These are phyloP conservation scores for Pristiophorus japonicus DNA, from an alignment of 2,113 vertebrate species.

Conservation along the genomic window DNA sequence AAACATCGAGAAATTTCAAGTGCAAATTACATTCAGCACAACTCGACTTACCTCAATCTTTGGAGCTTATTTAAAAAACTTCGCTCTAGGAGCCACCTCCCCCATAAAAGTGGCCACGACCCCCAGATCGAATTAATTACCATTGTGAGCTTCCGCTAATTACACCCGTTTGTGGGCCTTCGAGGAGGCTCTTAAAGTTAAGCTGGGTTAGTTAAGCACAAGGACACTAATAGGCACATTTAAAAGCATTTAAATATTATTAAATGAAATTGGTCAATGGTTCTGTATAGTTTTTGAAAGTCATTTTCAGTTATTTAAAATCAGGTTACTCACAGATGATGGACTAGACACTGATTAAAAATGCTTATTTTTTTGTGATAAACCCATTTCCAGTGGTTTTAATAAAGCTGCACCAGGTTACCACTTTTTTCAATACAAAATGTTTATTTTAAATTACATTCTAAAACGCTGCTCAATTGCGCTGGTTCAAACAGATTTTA, in stretches of 20 bases:
- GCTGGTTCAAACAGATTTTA: background rate
- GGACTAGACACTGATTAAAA: background rate
- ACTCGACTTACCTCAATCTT: background rate
- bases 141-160: background rate
- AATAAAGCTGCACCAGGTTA: background rate
- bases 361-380: background rate
- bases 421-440: background rate
- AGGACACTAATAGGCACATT: background rate
- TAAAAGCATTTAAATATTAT: background rate
- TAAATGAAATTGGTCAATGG: background rate
- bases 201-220: background rate
- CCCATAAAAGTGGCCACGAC: background rate
- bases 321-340: background rate
- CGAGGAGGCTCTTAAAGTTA: background rate
- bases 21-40: background rate
- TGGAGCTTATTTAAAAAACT: background rate
- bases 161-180: background rate
- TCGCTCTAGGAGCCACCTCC: too few species aligned
- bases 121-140: background rate
- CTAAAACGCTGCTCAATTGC: background rate
- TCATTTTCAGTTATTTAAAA: background rate
- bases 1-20: too few species aligned
- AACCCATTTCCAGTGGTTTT: background rate
- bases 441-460: background rate
- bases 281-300: background rate